A percentile compares a stretch with the other conserved stretches of the same genome.
Evolutionary conservation across 2,888 invertebrate genomes (phyloP).

Genomic region (Antheraea yamamai): DNA sequence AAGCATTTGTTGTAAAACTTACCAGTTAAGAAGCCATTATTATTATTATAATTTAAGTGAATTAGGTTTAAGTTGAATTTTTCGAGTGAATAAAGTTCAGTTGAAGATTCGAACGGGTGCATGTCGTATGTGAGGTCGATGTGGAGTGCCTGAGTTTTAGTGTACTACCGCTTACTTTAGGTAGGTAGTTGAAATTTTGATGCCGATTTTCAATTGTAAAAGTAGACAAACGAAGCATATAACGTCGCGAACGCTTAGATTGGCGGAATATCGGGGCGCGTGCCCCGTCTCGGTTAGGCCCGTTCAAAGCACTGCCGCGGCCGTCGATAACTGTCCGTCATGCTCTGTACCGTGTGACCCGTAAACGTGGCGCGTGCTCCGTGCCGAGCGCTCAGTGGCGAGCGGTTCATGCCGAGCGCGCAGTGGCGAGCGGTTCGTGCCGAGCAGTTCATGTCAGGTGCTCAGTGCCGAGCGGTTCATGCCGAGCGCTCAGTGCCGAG

Average conservation of each 20-base stretch:
- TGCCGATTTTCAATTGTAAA: constrained; percentile 78
- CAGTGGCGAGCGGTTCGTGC: constrained; percentile 20
- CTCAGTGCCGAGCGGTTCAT: constrained; percentile 31
- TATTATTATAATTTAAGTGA: constrained; percentile 79
- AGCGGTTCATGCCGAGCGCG: constrained; percentile 29
- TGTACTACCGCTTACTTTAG: constrained; percentile 82
- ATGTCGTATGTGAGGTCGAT: constrained; percentile 78
- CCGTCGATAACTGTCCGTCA: constrained; percentile 34
- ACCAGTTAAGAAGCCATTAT: constrained; percentile 80
- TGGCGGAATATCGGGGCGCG: constrained; percentile 40
- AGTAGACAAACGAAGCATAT: constrained; percentile 75
- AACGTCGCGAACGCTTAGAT: constrained; percentile 69
- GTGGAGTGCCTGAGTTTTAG: constrained; percentile 80
- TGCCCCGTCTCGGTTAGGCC: constrained; percentile 32
- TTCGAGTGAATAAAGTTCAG: constrained; percentile 79
- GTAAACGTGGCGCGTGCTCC: constrained; percentile 22
- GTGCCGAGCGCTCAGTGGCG: constrained; percentile 26
- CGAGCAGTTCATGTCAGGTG: constrained; percentile 18
- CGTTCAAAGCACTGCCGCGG: constrained; percentile 50
- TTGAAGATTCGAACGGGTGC: constrained; percentile 77
- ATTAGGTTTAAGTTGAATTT: constrained; percentile 80
- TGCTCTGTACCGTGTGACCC: constrained; percentile 22
- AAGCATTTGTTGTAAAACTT: constrained; percentile 81
- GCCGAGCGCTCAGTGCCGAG: constrained; percentile 26
- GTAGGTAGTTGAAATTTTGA: constrained; percentile 82